Percentiles rank a stretch among this genome's conserved stretches.
These are phyloP conservation scores for Villa cingulata DNA, from an alignment of 2,888 invertebrate species.

Conservation along the genomic window DNA sequence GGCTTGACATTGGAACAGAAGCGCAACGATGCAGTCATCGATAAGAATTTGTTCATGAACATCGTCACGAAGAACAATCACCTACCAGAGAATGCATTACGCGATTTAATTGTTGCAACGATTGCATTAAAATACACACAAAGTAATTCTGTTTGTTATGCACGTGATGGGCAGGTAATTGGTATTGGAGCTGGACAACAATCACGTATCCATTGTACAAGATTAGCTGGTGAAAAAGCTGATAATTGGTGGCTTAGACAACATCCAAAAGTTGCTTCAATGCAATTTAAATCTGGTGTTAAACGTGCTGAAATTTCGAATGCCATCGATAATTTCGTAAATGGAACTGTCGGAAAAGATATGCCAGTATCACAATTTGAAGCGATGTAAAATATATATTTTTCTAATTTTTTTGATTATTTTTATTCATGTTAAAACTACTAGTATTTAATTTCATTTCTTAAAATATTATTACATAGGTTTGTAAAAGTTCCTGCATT, in stretches of 20 bases:
- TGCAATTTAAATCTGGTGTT: conserved; percentile 75
- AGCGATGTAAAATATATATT: conserved; percentile 59
- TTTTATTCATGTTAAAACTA: too few species aligned
- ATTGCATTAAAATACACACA: conserved; percentile 96
- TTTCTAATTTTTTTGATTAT: too few species aligned
- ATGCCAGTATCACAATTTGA: conserved; percentile 65
- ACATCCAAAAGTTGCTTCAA: conserved; percentile 68
- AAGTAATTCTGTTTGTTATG: conserved; percentile 96
- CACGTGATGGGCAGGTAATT: conserved; percentile 68
- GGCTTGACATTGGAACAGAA: conserved; percentile 77
- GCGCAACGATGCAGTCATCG: conserved; percentile 77
- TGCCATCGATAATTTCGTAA: conserved; percentile 89
- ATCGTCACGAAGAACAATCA: conserved; percentile 57
- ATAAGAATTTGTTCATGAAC: conserved; percentile 62
- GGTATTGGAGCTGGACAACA: conserved; percentile 99
- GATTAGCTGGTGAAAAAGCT: conserved; percentile 93
- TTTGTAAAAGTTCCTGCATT: conserved; percentile 48
- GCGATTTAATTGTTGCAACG: conserved; percentile 90
- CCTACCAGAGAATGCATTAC: conserved; percentile 58
- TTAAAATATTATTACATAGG: conserved; percentile 16
- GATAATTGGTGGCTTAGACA: conserved; percentile 96
- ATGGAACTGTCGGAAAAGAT: conserved; percentile 79
- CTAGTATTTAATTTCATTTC: too few species aligned
- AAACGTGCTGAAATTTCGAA: conserved; percentile 89
- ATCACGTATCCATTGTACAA: conserved; percentile 94